Evolutionary conservation across 2,888 invertebrate species (phyloP).

Genomic region (Yponomeuta plumbellus): DNA sequence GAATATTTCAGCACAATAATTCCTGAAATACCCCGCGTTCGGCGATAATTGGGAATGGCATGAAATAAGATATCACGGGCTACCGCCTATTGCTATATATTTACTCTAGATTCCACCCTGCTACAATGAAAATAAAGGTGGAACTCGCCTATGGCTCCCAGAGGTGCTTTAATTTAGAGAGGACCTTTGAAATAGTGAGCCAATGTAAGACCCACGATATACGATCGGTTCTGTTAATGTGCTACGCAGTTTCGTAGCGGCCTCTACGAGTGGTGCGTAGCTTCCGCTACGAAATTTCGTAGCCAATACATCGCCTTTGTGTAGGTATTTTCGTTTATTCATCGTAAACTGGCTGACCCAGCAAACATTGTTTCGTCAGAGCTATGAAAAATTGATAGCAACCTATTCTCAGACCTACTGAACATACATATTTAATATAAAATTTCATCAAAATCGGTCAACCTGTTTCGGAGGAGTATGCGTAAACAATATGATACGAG

Average conservation of each 20-base stretch:
- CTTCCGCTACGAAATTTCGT: neutral
- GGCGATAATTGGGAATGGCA: neutral
- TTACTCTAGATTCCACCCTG: neutral
- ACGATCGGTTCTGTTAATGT: neutral
- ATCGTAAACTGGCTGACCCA: too few relatives aligned
- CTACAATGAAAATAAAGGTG: neutral
- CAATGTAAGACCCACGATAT: neutral
- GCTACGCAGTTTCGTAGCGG: neutral
- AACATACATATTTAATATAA: too few relatives aligned
- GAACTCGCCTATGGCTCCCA: neutral
- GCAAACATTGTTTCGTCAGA: too few relatives aligned
- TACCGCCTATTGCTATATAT: neutral
- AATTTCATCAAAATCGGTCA: too few relatives aligned
- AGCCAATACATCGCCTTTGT: neutral
- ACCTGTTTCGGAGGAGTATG: too few relatives aligned
- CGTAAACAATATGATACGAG: too few relatives aligned
- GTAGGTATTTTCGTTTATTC: too few relatives aligned
- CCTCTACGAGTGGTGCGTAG: neutral
- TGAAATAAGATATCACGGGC: neutral
- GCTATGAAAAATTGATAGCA: too few relatives aligned
- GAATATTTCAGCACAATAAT: neutral
- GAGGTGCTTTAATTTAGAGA: neutral
- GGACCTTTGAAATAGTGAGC: conserved; percentile 1
- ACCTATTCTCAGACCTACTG: too few relatives aligned
- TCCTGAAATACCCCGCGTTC: neutral